These are phyloP conservation scores for Oscheius sp. DNA, from an alignment of 2,888 invertebrate species.

Conservation along the genomic window DNA sequence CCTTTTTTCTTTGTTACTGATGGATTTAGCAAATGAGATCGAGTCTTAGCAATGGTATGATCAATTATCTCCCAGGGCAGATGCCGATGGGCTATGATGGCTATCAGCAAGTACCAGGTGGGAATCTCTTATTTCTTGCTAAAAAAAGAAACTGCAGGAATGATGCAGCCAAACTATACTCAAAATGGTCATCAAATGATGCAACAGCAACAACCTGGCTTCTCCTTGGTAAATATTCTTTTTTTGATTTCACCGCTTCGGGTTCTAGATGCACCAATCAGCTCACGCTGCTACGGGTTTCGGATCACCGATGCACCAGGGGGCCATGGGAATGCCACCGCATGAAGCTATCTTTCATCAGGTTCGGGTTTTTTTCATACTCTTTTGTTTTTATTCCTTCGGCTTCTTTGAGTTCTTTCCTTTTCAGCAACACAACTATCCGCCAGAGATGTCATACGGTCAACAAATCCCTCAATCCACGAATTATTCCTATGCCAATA, in stretches of 20 bases:
- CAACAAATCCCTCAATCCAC: slow-evolving; percentile 25
- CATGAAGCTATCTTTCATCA: slow-evolving; percentile 9
- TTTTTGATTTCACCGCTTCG: no score
- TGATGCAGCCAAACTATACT: not conserved
- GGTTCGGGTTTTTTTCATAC: not conserved
- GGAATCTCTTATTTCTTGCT: not conserved
- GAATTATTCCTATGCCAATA: slow-evolving; percentile 11
- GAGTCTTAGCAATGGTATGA: slow-evolving; percentile 57
- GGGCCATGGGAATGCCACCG: not conserved
- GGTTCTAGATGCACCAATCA: slow-evolving; percentile 44
- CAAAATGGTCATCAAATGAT: slow-evolving; percentile 7
- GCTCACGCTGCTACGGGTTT: slow-evolving; percentile 39
- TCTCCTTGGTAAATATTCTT: slow-evolving; percentile 18
- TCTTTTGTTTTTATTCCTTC: not conserved
- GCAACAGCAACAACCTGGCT: slow-evolving; percentile 17
- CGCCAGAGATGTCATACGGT: slow-evolving; percentile 27
- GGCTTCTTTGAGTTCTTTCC: not conserved
- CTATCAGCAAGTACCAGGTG: not conserved
- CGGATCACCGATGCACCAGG: slow-evolving; percentile 21
- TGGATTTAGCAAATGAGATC: slow-evolving; percentile 39
- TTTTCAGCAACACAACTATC: slow-evolving; percentile 17
- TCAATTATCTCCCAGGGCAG: slow-evolving; percentile 48
- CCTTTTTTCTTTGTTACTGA: not conserved
- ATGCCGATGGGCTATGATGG: slow-evolving; percentile 24
- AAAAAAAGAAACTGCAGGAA: not conserved